Percentiles rank a stretch among this genome's conserved stretches.
Evolutionary conservation across 37 sponge, comb jelly and placozoan genomes (phyloP).

Genomic region (Chondrilla cf. caribensis): DNA sequence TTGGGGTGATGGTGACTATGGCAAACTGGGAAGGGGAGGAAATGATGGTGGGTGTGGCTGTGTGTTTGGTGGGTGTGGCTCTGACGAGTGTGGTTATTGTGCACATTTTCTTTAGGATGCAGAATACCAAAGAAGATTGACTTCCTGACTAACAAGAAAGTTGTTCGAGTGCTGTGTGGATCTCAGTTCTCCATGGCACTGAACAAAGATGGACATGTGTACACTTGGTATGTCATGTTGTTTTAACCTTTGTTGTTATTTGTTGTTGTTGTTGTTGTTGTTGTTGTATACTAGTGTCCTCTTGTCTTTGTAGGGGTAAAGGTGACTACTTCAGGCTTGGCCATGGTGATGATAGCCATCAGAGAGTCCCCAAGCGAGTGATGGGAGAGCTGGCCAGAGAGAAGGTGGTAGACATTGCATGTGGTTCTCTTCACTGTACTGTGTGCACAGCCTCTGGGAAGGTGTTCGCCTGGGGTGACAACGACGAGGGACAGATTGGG

Average conservation of each 20-base stretch:
- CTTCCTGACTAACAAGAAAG: slow-evolving; percentile 51
- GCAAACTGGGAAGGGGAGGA: slow-evolving; percentile 94
- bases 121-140: slow-evolving; percentile 85
- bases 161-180: slow-evolving; percentile 83
- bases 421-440: slow-evolving; percentile 91
- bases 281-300: no score
- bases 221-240: slow-evolving; percentile 75
- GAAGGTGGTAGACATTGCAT: slow-evolving; percentile 76
- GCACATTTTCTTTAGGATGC: slow-evolving; percentile 29
- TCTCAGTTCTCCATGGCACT: slow-evolving; percentile 97
- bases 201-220: slow-evolving; percentile 79
- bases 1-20: slow-evolving; percentile 99
- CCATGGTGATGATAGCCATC: slow-evolving; percentile 87
- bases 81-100: no score
- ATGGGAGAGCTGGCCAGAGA: slow-evolving; percentile 64
- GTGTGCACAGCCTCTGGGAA: slow-evolving; percentile 74
- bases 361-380: slow-evolving; percentile 76
- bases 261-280: no score
- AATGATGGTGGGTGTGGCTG: slow-evolving; percentile 61
- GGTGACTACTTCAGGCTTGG: slow-evolving; percentile 96
- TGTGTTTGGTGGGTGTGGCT: no score
- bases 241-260: no score
- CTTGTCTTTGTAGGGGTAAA: slow-evolving; percentile 71
- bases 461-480: slow-evolving; percentile 95
- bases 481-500: slow-evolving; percentile 97